phyloP scores from a whole-genome alignment of 2,888 invertebrate genomes.

The Eupelmus urozonus region DNA sequence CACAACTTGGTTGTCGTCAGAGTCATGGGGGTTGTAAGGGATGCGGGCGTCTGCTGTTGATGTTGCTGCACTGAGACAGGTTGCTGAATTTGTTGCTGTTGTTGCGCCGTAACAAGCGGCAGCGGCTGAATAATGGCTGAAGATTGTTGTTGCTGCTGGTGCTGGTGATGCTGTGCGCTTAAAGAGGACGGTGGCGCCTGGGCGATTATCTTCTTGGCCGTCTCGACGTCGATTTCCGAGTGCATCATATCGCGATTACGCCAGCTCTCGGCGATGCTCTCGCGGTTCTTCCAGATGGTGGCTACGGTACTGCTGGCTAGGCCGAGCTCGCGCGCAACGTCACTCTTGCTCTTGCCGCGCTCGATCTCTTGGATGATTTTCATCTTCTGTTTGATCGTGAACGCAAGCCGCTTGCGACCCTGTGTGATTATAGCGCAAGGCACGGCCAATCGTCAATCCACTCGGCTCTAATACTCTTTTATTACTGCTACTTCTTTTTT shows the following conservation, averaged over 20 bases:
- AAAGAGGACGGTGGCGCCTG: constrained; percentile 56
- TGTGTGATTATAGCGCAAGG: constrained; percentile 66
- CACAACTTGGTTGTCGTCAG: constrained; percentile 55
- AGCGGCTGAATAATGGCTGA: constrained; percentile 56
- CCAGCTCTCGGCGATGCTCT: constrained; percentile 78
- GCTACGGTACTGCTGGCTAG: constrained; percentile 80
- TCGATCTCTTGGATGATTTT: constrained; percentile 81
- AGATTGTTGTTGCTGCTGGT: constrained; percentile 45
- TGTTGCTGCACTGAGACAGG: constrained; percentile 54
- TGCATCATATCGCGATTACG: constrained; percentile 76
- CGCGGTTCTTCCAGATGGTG: constrained; percentile 81
- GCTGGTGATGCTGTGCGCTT: constrained; percentile 54
- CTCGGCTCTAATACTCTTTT: constrained; percentile 15
- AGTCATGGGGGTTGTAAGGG: constrained; percentile 59
- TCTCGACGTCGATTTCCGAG: constrained; percentile 67
- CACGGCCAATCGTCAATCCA: constrained; percentile 47
- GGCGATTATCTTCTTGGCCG: constrained; percentile 65
- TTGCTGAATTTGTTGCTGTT: constrained; percentile 56
- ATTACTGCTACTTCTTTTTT: constrained; percentile 20
- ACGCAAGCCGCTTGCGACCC: constrained; percentile 81
- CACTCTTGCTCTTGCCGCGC: constrained; percentile 80
- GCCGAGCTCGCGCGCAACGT: constrained; percentile 80
- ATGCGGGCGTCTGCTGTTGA: constrained; percentile 59
- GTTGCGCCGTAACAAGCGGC: constrained; percentile 52
- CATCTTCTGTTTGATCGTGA: constrained; percentile 82